Evolutionary conservation across 2,113 vertebrate species (phyloP).

Genomic region (Narcine bancroftii): DNA sequence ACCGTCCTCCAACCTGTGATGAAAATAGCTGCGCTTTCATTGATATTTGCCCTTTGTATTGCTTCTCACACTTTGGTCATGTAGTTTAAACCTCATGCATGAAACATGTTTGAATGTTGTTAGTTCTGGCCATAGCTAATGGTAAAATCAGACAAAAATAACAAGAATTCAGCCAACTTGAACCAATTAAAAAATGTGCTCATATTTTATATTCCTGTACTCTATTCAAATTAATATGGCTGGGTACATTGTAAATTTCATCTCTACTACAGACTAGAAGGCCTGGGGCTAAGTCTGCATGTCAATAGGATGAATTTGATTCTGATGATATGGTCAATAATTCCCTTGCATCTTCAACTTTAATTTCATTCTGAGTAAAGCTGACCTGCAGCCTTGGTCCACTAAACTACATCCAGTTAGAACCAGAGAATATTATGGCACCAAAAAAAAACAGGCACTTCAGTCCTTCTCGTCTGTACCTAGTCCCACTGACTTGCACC

Average conservation of each 20-base stretch:
- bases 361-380: neutral
- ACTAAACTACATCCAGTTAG: neutral
- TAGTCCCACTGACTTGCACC: too few relatives aligned
- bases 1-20: neutral
- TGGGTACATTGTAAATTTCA: neutral
- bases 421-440: too few relatives aligned
- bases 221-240: neutral
- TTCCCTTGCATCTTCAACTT: neutral
- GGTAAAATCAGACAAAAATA: neutral
- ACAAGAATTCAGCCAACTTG: neutral
- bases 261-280: neutral
- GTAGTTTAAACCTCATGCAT: neutral
- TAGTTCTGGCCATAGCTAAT: neutral
- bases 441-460: too few relatives aligned
- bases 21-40: neutral
- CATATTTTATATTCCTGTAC: neutral
- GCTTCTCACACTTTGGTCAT: neutral
- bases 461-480: too few relatives aligned
- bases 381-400: neutral
- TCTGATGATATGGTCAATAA: conserved; percentile 14
- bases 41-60: neutral
- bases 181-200: neutral
- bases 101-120: neutral
- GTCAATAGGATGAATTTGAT: neutral
- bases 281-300: neutral